Percentiles rank a stretch among this genome's conserved stretches.
phyloP scores from a whole-genome alignment of 2,797 vertebrate genomes.

The Intellagama lesueurii region DNA sequence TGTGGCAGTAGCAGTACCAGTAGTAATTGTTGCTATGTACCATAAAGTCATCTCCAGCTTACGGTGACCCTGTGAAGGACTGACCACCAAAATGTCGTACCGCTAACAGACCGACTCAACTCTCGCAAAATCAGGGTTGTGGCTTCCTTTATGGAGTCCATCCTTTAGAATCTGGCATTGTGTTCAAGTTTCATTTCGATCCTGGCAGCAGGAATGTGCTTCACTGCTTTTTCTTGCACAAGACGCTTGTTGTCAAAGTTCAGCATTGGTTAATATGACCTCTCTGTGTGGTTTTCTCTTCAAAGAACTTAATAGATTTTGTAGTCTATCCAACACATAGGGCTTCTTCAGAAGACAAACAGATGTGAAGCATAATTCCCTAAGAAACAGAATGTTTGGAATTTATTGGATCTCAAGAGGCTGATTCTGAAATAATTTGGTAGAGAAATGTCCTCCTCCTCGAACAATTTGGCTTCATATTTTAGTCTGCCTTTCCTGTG shows the following conservation, averaged over 20 bases:
- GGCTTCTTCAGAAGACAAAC: no score
- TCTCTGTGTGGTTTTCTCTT: neutral
- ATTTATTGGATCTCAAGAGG: neutral
- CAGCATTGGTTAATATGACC: no score
- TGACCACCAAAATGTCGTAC: no score
- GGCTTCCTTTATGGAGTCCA: no score
- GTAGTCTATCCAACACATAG: neutral
- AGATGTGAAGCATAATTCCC: no score
- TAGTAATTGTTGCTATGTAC: no score
- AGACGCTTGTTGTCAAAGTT: neutral
- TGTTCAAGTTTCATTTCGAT: neutral
- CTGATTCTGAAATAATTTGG: no score
- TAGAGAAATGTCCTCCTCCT: no score
- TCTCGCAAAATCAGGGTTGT: no score
- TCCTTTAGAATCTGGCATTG: neutral
- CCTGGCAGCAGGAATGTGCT: neutral
- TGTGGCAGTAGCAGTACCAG: no score
- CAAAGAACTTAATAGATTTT: neutral
- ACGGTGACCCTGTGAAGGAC: no score
- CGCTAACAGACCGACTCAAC: neutral
- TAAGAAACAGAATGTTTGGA: neutral
- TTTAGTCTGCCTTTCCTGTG: neutral
- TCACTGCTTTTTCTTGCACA: neutral
- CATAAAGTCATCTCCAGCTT: no score
- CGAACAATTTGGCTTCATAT: neutral